phyloP scores from a whole-genome alignment of 1,140 invertebrate species.

The Sycophaga agraensis region DNA sequence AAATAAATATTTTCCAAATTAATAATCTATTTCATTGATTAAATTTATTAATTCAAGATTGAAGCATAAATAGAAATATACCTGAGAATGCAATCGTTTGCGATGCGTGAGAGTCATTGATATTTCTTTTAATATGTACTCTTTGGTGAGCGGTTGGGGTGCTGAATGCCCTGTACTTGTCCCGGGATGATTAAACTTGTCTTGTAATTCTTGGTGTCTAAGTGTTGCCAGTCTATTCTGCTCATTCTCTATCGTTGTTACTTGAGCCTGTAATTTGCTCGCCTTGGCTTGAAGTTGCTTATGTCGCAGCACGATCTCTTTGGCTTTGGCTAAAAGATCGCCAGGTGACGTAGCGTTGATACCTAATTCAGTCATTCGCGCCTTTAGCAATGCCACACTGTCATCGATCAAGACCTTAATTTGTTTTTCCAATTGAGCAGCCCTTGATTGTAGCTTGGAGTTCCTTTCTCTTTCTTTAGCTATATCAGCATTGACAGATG shows the following conservation, averaged over 20 bases:
- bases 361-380: slow-evolving; percentile 87
- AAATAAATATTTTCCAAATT: slow-evolving; percentile 5
- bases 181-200: slow-evolving; percentile 62
- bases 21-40: background rate
- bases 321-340: slow-evolving; percentile 84
- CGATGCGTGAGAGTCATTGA: slow-evolving; percentile 76
- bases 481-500: slow-evolving; percentile 75
- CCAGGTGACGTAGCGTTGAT: slow-evolving; percentile 81
- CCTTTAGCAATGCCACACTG: slow-evolving; percentile 85
- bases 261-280: slow-evolving; percentile 79
- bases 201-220: slow-evolving; percentile 69
- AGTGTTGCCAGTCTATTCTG: slow-evolving; percentile 68
- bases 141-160: slow-evolving; percentile 69
- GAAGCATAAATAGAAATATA: slow-evolving; percentile 27
- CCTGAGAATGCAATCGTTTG: slow-evolving; percentile 77
- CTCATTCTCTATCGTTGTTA: slow-evolving; percentile 69
- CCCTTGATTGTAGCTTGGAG: slow-evolving; percentile 74
- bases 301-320: slow-evolving; percentile 88
- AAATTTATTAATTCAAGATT: background rate
- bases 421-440: slow-evolving; percentile 86
- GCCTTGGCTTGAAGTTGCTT: slow-evolving; percentile 88
- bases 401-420: slow-evolving; percentile 88
- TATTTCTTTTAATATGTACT: slow-evolving; percentile 83
- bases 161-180: slow-evolving; percentile 55
- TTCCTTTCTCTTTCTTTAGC: slow-evolving; percentile 81